phyloP scores from a whole-genome alignment of 2,797 vertebrate species.

The Pitangus sulphuratus region DNA sequence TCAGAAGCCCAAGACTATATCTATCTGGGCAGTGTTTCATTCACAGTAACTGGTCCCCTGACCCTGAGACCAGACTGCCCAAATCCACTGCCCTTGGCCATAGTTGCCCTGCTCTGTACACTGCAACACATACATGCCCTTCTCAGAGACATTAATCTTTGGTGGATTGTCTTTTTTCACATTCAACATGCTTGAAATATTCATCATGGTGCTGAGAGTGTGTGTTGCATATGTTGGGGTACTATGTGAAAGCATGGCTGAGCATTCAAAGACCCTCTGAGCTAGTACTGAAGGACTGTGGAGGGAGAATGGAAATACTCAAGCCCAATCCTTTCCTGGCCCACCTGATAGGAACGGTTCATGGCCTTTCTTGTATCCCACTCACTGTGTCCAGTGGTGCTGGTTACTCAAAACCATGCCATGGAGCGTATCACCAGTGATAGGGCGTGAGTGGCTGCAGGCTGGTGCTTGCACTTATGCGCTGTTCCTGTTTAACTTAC shows the following conservation, averaged over 20 bases:
- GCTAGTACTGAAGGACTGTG: neutral
- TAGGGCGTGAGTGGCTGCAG: neutral
- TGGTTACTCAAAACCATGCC: fast-evolving
- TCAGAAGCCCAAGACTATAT: neutral
- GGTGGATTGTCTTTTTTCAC: neutral
- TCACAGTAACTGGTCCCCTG: neutral
- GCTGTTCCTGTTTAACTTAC: neutral
- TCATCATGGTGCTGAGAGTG: neutral
- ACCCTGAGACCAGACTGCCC: neutral
- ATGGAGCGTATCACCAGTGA: fast-evolving
- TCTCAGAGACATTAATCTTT: neutral
- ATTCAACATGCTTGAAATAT: fast-evolving
- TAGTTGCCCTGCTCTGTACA: fast-evolving
- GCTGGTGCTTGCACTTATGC: neutral
- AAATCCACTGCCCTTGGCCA: neutral
- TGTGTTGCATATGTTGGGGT: neutral
- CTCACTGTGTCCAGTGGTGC: neutral
- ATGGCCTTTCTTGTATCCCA: neutral
- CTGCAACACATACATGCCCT: fast-evolving
- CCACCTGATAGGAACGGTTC: fast-evolving
- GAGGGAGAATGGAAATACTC: neutral
- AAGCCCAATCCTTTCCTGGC: neutral
- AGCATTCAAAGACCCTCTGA: neutral
- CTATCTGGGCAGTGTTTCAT: neutral
- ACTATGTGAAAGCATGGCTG: neutral